phyloP scores from a whole-genome alignment of 2,797 vertebrate species.

The Poeciliopsis turneri region DNA sequence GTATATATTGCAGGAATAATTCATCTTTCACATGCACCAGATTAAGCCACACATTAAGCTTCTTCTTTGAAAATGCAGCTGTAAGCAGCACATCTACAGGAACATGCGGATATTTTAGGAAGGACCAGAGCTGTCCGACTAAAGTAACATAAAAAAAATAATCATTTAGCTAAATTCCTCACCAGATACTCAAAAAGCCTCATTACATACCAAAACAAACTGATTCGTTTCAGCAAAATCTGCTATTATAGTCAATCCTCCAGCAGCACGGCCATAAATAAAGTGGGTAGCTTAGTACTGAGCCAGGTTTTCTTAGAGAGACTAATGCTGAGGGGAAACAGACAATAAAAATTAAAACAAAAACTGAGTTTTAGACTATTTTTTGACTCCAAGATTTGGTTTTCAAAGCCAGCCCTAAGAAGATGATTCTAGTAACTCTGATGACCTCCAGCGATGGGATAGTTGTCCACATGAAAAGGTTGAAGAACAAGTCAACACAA shows the following conservation, averaged over 20 bases:
- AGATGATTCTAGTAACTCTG: not conserved
- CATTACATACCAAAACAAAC: not conserved
- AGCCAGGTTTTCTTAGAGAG: not conserved
- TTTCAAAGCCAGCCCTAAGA: not conserved
- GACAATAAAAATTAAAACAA: not conserved
- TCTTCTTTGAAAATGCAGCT: not conserved
- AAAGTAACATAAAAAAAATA: not conserved
- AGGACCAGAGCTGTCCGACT: not conserved
- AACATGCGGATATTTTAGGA: not conserved
- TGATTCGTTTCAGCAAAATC: not conserved
- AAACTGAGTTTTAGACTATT: not conserved
- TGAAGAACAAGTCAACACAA: not conserved
- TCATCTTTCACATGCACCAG: not conserved
- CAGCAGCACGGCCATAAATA: not conserved
- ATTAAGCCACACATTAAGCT: not conserved
- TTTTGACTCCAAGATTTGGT: not conserved
- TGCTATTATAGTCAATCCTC: not conserved
- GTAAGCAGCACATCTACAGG: not conserved
- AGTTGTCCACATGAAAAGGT: not conserved
- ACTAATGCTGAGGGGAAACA: not conserved
- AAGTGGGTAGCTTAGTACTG: not conserved
- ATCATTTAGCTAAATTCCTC: too few relatives aligned
- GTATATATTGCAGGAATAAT: not conserved
- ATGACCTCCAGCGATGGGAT: not conserved
- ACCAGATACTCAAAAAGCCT: not conserved